phyloP scores from a whole-genome alignment of 2,797 vertebrate genomes.

The Echiichthys vipera region DNA sequence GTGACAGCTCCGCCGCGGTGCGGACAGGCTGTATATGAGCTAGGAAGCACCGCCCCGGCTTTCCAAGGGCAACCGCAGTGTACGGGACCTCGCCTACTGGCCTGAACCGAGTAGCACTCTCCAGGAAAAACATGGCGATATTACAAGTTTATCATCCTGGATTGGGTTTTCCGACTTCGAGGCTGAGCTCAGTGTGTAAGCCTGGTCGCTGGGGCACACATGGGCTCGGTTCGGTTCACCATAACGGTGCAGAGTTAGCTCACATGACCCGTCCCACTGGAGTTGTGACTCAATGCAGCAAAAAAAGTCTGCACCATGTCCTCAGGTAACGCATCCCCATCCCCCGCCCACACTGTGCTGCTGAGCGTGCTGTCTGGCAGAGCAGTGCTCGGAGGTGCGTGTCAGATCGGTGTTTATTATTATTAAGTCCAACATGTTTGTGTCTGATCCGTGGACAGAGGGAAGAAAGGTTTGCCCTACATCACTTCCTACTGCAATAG shows the following conservation, averaged over 20 bases:
- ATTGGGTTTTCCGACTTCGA: not conserved
- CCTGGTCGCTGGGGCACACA: not conserved
- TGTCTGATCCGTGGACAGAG: not conserved
- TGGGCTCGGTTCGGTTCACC: not conserved
- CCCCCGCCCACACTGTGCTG: not conserved
- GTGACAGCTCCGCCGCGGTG: slow-evolving; percentile 14
- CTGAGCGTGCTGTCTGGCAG: not conserved
- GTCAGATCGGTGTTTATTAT: rapidly evolving
- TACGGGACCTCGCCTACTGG: slow-evolving; percentile 27
- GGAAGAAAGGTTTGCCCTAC: not conserved
- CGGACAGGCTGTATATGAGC: not conserved
- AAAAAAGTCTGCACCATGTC: slow-evolving; percentile 74
- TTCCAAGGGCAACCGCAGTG: slow-evolving; percentile 43
- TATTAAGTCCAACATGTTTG: not conserved
- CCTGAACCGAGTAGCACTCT: not conserved
- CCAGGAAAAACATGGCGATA: not conserved
- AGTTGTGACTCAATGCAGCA: slow-evolving; percentile 85
- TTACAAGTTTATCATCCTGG: not conserved
- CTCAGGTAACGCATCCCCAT: slow-evolving; percentile 66
- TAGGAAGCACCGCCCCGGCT: not conserved
- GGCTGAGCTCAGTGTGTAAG: not conserved
- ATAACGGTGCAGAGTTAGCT: slow-evolving; percentile 75
- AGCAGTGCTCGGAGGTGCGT: rapidly evolving
- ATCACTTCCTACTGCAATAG: no score
- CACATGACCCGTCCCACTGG: slow-evolving; percentile 78